Base-by-base conservation (phyloP, 2,113 vertebrate genomes). In the Tetrax tetrax region DNA sequence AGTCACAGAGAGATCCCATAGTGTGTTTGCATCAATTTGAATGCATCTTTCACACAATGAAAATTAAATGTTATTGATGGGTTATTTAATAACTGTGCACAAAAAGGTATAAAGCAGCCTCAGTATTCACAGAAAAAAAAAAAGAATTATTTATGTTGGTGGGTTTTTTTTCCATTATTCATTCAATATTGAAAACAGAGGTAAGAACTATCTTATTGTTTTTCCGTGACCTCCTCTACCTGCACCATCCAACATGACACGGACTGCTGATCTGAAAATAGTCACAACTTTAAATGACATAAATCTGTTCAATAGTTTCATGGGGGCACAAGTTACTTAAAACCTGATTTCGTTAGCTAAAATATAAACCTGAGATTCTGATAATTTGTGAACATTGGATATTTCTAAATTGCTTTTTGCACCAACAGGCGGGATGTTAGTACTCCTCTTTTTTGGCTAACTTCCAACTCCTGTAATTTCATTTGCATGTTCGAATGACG, bases 401-500 rank as follows among this genome's bases (percentile, higher is more conserved):
- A 95, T 61, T 83, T 78, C 65, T 68, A 77, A 64, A 77, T 80
- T 87, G 69, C 76, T 96, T 80, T 57, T 64, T 18, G 1, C 65
- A 93, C 92, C 72, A 90, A 78, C 64, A 75, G 64, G 64, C 27
- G 68, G 60, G 23, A 51, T 75, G 53, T 83, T 92, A 92, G 56
- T 43, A 78, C 9, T 75, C 75, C 2, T 84, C 41, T 64, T 80
- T 56, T 63, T 75, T 66, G 68, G 87, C 43, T 70, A 43, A 86
- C 88, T 70, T 75, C 33, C 95, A 92, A 60, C 14, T 59, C 59
- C 29, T 0, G 3, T 81, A 86, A 96, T 94, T 94, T 95, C 79
- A 92, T 95, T 92, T 97, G 79, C 93, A 93, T 92, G 88, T 80
- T 94, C 68, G 86, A 87, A 88, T 94, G 92, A 87, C 82, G 96